These are phyloP conservation scores for Empis livida DNA, from an alignment of 2,888 invertebrate genomes.

Conservation along the genomic window DNA sequence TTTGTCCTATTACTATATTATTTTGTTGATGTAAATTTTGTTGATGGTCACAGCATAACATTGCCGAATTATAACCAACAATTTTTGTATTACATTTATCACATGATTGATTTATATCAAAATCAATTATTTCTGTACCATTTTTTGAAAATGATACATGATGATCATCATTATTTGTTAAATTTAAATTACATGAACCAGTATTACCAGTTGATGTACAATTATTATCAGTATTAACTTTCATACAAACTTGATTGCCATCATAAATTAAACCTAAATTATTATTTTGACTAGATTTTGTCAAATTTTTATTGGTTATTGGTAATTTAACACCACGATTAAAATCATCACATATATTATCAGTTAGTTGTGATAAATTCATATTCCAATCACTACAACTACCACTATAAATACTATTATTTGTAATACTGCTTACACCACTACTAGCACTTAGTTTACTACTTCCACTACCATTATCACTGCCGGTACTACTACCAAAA, in stretches of 20 bases:
- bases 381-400: slow-evolving; percentile 16
- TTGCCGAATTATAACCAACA: slow-evolving; percentile 2
- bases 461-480: background rate
- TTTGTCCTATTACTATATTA: too few species aligned
- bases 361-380: slow-evolving; percentile 22
- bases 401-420: background rate
- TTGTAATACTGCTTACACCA: slow-evolving; percentile 4
- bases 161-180: slow-evolving; percentile 34
- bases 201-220: slow-evolving; percentile 11
- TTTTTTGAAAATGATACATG: slow-evolving; percentile 53
- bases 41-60: background rate
- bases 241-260: background rate
- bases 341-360: slow-evolving; percentile 35
- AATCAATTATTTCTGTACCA: slow-evolving; percentile 44
- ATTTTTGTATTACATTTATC: slow-evolving; percentile 12
- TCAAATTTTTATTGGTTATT: slow-evolving; percentile 22
- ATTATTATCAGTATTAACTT: slow-evolving; percentile 6
- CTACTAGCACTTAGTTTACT: slow-evolving; percentile 1
- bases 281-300: slow-evolving; percentile 32
- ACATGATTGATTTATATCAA: slow-evolving; percentile 15
- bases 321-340: slow-evolving; percentile 16
- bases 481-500: slow-evolving; percentile 2
- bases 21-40: background rate
- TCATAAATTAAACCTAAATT: slow-evolving; percentile 26
- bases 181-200: slow-evolving; percentile 15